These are phyloP conservation scores for Bostrychus sinensis DNA, from an alignment of 2,113 vertebrate genomes.

Conservation along the genomic window DNA sequence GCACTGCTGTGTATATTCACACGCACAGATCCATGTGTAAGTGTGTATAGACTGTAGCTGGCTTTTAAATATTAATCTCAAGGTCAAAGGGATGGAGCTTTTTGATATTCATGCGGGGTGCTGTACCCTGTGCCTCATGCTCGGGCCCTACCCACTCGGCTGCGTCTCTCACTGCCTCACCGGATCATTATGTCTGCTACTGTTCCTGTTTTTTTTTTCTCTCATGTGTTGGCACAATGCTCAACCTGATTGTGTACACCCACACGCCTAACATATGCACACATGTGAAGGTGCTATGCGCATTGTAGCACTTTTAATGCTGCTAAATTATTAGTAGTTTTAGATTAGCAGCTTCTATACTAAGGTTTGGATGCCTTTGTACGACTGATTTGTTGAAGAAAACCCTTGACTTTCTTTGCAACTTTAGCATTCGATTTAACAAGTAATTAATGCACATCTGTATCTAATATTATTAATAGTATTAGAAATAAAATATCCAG, in stretches of 20 bases:
- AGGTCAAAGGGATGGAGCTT: constrained; percentile 79
- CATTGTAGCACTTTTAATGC: background rate
- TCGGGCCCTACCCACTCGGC: constrained; percentile 55
- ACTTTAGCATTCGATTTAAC: background rate
- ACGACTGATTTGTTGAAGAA: constrained; percentile 1
- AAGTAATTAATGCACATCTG: no score
- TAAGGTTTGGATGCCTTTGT: background rate
- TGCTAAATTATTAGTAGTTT: background rate
- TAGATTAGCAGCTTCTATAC: constrained; percentile 3
- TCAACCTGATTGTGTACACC: constrained; percentile 21
- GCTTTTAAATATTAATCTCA: constrained; percentile 82
- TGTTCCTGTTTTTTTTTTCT: constrained; percentile 47
- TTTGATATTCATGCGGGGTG: constrained; percentile 79
- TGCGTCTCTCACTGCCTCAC: constrained; percentile 54
- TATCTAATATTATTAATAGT: no score
- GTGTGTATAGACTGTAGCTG: constrained; percentile 56
- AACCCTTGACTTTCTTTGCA: background rate
- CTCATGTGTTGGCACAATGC: constrained; percentile 46
- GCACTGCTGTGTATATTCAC: constrained; percentile 25
- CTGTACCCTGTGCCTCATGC: constrained; percentile 60
- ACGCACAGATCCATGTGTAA: constrained; percentile 29
- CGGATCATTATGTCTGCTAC: constrained; percentile 69
- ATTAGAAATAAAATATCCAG: no score
- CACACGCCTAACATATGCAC: constrained; percentile 27
- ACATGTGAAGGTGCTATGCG: constrained; percentile 40